Conservation (phyloP, 2,888 invertebrate species). For the Agrochola circellaris region DNA sequence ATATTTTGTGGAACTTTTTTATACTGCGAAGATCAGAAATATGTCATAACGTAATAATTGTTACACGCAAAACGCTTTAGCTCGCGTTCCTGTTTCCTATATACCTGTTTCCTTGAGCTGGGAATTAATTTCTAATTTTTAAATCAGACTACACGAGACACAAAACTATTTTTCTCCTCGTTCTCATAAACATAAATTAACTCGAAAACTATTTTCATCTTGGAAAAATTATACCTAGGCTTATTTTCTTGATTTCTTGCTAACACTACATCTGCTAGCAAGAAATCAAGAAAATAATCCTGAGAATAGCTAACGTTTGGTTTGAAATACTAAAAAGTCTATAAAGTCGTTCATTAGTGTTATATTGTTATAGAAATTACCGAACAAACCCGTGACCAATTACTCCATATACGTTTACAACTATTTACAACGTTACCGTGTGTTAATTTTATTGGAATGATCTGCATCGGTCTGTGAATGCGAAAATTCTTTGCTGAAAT, state of each 20-base stretch:
- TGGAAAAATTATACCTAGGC: conserved; percentile 19
- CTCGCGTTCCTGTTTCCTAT: not conserved
- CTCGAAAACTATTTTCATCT: conserved; percentile 37
- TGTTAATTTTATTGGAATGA: conserved; percentile 39
- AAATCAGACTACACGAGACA: not conserved
- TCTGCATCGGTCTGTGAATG: not conserved
- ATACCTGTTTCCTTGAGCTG: conserved; percentile 9
- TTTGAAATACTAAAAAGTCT: conserved; percentile 33
- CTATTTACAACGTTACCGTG: conserved; percentile 29
- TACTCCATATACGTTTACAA: conserved; percentile 21
- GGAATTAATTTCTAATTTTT: conserved; percentile 8
- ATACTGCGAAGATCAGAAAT: not conserved
- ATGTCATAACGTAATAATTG: conserved; percentile 15
- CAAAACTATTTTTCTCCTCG: conserved; percentile 6
- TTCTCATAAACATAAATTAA: conserved; percentile 37
- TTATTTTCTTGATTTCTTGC: conserved; percentile 28
- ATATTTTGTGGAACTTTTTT: conserved; percentile 14
- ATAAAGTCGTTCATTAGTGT: conserved; percentile 50
- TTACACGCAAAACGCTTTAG: conserved; percentile 34
- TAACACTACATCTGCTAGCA: not conserved
- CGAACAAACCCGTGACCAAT: conserved; percentile 35
- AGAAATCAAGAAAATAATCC: too few species aligned
- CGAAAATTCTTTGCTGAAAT: not conserved
- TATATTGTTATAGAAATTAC: conserved; percentile 43
- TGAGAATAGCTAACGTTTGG: conserved; percentile 12